phyloP scores from a whole-genome alignment of 2,113 vertebrate species.

The Caracal caracal region DNA sequence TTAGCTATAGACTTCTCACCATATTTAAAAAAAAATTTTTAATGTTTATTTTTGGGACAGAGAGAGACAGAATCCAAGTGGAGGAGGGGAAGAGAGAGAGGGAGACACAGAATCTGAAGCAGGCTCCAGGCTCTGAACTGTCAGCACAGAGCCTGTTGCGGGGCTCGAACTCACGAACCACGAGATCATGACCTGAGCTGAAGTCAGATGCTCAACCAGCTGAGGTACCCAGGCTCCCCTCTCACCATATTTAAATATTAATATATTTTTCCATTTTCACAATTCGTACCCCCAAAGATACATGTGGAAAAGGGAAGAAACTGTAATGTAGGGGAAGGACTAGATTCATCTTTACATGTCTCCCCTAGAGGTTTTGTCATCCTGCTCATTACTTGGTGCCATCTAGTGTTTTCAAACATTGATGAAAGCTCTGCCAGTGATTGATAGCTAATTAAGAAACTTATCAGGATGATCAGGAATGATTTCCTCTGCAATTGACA shows the following conservation, averaged over 20 bases:
- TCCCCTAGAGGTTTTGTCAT: background rate
- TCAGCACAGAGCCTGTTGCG: too few species aligned
- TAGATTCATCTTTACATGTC: background rate
- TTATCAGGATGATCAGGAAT: background rate
- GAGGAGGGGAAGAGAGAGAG: too few species aligned
- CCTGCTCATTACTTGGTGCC: background rate
- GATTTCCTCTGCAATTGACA: background rate
- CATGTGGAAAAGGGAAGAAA: background rate
- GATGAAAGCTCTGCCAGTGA: background rate
- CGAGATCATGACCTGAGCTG: too few species aligned
- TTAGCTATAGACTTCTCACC: background rate
- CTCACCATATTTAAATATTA: background rate
- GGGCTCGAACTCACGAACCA: too few species aligned
- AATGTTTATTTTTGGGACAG: too few species aligned
- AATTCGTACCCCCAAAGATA: background rate
- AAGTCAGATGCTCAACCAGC: too few species aligned
- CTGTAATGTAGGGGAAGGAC: background rate
- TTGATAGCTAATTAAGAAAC: background rate
- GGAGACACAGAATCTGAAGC: too few species aligned
- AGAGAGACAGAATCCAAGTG: too few species aligned
- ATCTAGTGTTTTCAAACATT: constrained; percentile 6
- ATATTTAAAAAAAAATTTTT: too few species aligned
- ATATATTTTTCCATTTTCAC: background rate
- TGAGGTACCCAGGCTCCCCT: background rate
- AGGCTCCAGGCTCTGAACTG: too few species aligned